These are phyloP conservation scores for Tipula confusa DNA, from an alignment of 2,888 invertebrate genomes.

Conservation along the genomic window DNA sequence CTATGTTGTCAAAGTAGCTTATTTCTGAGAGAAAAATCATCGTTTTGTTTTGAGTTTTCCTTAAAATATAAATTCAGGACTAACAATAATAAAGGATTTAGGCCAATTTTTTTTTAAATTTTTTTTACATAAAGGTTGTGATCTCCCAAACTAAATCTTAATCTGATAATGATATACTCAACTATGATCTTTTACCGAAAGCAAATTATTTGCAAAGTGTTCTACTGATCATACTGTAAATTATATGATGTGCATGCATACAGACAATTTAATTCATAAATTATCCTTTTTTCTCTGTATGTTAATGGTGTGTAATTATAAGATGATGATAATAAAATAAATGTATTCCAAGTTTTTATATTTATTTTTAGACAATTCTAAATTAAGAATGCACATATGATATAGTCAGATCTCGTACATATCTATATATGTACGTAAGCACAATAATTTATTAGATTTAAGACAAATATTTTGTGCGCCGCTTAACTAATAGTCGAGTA, in stretches of 20 bases:
- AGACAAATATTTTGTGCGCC: background rate
- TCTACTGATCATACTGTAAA: too few relatives aligned
- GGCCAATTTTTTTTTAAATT: too few relatives aligned
- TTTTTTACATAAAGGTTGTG: too few relatives aligned
- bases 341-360: background rate
- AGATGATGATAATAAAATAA: background rate
- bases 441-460: background rate
- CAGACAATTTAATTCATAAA: constrained; percentile 20
- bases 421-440: background rate
- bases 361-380: background rate
- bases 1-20: too few relatives aligned
- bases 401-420: background rate
- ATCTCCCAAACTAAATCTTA: too few relatives aligned
- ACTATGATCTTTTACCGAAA: too few relatives aligned
- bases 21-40: too few relatives aligned
- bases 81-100: too few relatives aligned
- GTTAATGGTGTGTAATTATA: background rate
- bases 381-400: background rate
- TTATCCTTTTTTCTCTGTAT: background rate
- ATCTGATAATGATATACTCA: too few relatives aligned
- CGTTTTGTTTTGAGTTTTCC: too few relatives aligned
- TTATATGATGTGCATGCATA: background rate
- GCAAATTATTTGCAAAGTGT: too few relatives aligned
- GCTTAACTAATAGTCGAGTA: background rate
- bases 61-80: too few relatives aligned